Percentiles rank a stretch among this genome's conserved stretches.
Conservation (phyloP, 2,797 vertebrate species). For the Anguilla obscura region DNA sequence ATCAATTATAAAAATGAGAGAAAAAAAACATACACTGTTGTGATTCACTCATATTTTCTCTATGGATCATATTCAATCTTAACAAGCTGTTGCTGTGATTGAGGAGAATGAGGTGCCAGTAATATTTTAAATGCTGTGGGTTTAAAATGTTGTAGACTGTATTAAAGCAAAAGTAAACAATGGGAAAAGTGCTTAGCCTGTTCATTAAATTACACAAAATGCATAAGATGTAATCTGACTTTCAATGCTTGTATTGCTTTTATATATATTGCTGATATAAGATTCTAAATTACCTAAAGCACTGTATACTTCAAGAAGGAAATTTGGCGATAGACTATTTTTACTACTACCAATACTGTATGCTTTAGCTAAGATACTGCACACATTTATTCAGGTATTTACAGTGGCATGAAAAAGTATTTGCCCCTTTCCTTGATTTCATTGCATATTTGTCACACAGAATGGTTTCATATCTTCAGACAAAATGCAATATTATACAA, state of each 20-base stretch:
- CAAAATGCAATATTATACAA: no score
- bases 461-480: no score
- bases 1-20: background rate
- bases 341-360: background rate
- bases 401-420: background rate
- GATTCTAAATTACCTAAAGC: background rate
- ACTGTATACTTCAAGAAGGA: background rate
- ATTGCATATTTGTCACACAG: no score
- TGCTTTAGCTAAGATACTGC: background rate
- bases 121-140: background rate
- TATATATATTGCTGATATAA: background rate
- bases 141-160: background rate
- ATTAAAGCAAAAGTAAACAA: background rate
- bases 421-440: no score
- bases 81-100: background rate
- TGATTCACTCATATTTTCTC: background rate
- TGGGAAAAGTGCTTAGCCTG: background rate
- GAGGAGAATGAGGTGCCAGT: background rate
- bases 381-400: background rate
- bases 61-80: background rate
- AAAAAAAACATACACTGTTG: background rate
- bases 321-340: background rate
- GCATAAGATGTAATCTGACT: constrained; percentile 20
- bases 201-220: background rate
- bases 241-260: constrained; percentile 15